Percentiles rank a stretch among this genome's conserved stretches.
Conservation (phyloP, 2,797 vertebrate genomes). For the Liparis tanakae region DNA sequence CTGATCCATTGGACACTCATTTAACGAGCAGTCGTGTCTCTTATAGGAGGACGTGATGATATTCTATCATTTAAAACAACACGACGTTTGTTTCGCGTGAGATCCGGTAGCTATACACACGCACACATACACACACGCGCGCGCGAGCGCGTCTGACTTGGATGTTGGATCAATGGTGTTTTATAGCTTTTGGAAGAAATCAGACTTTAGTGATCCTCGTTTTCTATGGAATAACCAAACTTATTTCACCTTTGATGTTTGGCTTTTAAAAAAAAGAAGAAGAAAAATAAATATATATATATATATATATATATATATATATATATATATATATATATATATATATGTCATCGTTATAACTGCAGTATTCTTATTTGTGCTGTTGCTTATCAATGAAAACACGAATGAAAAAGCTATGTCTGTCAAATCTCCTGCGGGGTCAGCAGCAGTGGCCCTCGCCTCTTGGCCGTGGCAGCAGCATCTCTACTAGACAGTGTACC, state of each 20-base stretch:
- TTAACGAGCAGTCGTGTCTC: neutral
- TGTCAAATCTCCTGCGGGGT: conserved; percentile 46
- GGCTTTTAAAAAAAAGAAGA: too few relatives aligned
- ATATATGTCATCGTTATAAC: neutral
- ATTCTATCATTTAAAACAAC: conserved; percentile 2
- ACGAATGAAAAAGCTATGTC: conserved; percentile 40
- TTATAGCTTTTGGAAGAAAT: conserved; percentile 31
- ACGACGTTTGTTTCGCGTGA: neutral
- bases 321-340: too few relatives aligned
- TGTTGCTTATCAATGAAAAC: conserved; percentile 39
- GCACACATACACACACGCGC: conserved; percentile 8
- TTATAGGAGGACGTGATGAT: neutral
- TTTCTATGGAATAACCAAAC: conserved; percentile 21
- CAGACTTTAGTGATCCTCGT: conserved; percentile 7
- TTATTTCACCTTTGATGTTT: conserved; percentile 12
- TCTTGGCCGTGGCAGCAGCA: conserved; percentile 56
- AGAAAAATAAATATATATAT: too few relatives aligned
- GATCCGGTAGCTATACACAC: conserved; percentile 6
- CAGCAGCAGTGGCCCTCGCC: conserved; percentile 51
- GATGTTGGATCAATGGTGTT: conserved; percentile 23
- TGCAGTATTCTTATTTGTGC: conserved; percentile 9
- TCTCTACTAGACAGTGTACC: conserved; percentile 30
- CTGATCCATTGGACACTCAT: neutral
- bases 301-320: too few relatives aligned
- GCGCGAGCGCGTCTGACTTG: neutral